phyloP scores from a whole-genome alignment of 2,888 invertebrate species.

The Eustalomyia histrio region DNA sequence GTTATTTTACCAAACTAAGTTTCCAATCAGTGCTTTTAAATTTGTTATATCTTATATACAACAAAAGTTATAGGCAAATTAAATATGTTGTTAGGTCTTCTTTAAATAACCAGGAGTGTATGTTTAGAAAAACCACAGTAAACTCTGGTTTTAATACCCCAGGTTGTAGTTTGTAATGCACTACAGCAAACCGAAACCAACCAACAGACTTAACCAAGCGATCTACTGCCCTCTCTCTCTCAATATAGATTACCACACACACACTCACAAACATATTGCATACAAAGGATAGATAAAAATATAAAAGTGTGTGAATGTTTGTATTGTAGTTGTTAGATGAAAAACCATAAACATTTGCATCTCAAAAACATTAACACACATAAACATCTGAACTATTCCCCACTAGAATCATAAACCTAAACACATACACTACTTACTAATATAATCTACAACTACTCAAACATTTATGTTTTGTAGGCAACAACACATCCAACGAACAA shows the following conservation, averaged over 20 bases:
- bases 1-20: too few relatives aligned
- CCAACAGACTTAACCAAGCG: conserved; percentile 39
- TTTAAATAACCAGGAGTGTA: not conserved
- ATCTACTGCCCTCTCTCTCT: conserved; percentile 36
- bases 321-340: not conserved
- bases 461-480: not conserved
- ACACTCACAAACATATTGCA: not conserved
- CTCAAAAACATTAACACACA: conserved; percentile 30
- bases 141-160: conserved; percentile 55
- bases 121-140: conserved; percentile 47
- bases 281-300: conserved; percentile 11
- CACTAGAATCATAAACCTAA: conserved; percentile 19
- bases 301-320: not conserved
- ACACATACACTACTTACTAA: conserved; percentile 10
- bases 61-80: too few relatives aligned
- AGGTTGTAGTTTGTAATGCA: conserved; percentile 60
- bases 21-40: too few relatives aligned
- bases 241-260: conserved; percentile 41
- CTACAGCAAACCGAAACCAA: conserved; percentile 47
- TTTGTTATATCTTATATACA: too few relatives aligned
- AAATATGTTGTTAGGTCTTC: too few relatives aligned
- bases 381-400: conserved; percentile 20
- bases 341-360: conserved; percentile 35
- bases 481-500: too few relatives aligned
- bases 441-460: not conserved